phyloP scores from a whole-genome alignment of 1,140 invertebrate species.

The Pseudachorutes palmiensis region DNA sequence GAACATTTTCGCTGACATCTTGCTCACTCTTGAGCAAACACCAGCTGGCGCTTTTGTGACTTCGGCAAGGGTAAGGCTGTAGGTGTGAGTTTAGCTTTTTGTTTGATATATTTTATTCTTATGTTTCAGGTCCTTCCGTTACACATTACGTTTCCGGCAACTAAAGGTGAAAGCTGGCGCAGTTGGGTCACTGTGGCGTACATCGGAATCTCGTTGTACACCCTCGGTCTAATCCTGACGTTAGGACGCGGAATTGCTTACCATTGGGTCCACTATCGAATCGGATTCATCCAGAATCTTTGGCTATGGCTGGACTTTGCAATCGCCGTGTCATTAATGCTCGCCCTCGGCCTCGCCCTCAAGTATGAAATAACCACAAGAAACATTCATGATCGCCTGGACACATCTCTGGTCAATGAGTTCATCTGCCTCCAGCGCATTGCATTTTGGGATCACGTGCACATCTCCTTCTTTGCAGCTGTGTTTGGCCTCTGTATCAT shows the following conservation, averaged over 20 bases:
- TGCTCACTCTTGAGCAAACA: constrained; percentile 9
- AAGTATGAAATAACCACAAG: background rate
- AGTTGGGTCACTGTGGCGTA: background rate
- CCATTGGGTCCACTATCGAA: background rate
- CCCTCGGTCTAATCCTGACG: background rate
- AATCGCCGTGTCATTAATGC: background rate
- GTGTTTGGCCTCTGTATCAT: constrained; percentile 8
- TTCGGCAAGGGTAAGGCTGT: background rate
- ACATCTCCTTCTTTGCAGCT: background rate
- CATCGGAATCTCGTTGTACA: background rate
- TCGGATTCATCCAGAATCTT: background rate
- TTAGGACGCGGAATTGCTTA: background rate
- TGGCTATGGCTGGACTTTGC: constrained; percentile 15
- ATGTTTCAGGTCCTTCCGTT: constrained; percentile 10
- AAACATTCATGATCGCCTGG: background rate
- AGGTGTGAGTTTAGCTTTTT: too few relatives aligned
- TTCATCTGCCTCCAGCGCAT: constrained; percentile 12
- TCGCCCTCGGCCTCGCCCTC: background rate
- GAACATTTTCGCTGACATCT: constrained; percentile 17
- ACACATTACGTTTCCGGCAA: constrained; percentile 1
- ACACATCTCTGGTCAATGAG: constrained; percentile 3
- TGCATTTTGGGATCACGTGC: constrained; percentile 7
- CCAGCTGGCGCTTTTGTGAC: background rate
- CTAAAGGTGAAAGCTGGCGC: background rate
- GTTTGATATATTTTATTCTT: too few relatives aligned